These are phyloP conservation scores for Molothrus aeneus DNA, from an alignment of 2,797 vertebrate species.

Conservation along the genomic window DNA sequence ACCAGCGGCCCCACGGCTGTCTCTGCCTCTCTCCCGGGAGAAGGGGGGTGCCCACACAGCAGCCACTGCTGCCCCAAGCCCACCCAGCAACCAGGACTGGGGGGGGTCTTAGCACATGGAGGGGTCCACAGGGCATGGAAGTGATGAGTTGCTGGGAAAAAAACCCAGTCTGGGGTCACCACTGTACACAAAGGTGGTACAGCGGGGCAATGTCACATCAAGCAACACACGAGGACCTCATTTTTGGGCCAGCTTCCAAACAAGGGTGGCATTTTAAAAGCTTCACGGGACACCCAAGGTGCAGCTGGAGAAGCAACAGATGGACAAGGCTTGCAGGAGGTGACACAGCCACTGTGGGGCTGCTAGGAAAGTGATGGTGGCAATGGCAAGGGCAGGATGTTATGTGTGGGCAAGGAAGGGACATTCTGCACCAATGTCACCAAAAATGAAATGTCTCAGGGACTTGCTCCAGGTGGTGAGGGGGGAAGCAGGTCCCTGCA, in stretches of 20 bases:
- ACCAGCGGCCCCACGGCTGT: fast-evolving
- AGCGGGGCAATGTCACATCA: neutral
- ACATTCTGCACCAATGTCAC: neutral
- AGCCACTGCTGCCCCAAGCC: fast-evolving
- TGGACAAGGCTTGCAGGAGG: neutral
- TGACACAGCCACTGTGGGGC: neutral
- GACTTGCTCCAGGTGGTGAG: too few species aligned
- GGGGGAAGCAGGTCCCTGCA: fast-evolving
- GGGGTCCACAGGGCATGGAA: neutral
- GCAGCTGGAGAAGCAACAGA: neutral
- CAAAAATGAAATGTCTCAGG: neutral
- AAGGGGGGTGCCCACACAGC: neutral
- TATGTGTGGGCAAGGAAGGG: fast-evolving
- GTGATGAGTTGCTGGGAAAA: fast-evolving
- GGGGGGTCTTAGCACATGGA: neutral
- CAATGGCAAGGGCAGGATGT: neutral
- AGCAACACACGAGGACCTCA: fast-evolving
- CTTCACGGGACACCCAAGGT: neutral
- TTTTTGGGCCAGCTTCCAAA: neutral
- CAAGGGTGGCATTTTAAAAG: neutral
- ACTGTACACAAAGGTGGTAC: fast-evolving
- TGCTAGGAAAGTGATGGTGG: fast-evolving
- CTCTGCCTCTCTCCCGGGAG: neutral
- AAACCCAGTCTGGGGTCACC: neutral
- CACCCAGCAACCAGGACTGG: fast-evolving